Base-by-base conservation (phyloP, 2,113 vertebrate genomes). In the Mustela lutreola region DNA sequence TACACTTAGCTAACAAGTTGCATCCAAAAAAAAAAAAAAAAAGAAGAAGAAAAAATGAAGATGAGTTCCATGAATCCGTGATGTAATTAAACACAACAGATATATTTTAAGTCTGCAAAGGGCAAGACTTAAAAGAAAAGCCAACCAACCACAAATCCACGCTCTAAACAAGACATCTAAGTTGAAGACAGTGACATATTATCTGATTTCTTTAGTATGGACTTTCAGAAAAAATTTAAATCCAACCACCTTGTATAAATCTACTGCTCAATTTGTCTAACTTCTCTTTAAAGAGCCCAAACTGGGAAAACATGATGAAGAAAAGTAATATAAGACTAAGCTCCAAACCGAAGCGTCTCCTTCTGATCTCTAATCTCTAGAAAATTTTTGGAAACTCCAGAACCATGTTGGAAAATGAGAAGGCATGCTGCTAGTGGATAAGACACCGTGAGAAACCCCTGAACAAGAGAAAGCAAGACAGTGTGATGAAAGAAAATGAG, bases 191-290 rank as follows among this genome's bases (percentile, higher is more conserved):
- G 10, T 58, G 28, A 19, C 26, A 65, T 45, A 92, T 71, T 70
- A 78, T 79, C 62, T 76, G 53, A 75, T 86, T 80, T 90, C 65
- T 70, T 87, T 70, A 93, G 71, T 26, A 84, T 9, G n/a, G 42
- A 96, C 45, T 73, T 92, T 56, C 22, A 78, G 53, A 93, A 76
- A 93, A 11, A 73, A 91, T 80, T 93, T 71, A 87, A 96, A 79
- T 56, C 15, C 15, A 83, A 91, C 18, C 42, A 21, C 31, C 15
- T 28, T 28, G 22, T 10, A 4, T 62, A 83, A 45, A 94, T 83
- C 87, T 60, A 75, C 71, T 84, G 42, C 33, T 87, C 81, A 79
- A 33, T 31, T 67, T 33, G 14, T 33, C 53, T 94, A 82, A 60
- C 24, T 71, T 83, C 33, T 73, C 89, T 88, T 87, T 71, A 87